These are phyloP conservation scores for Schizopygopsis malacanthus DNA, from an alignment of 2,797 vertebrate species.

Conservation along the genomic window DNA sequence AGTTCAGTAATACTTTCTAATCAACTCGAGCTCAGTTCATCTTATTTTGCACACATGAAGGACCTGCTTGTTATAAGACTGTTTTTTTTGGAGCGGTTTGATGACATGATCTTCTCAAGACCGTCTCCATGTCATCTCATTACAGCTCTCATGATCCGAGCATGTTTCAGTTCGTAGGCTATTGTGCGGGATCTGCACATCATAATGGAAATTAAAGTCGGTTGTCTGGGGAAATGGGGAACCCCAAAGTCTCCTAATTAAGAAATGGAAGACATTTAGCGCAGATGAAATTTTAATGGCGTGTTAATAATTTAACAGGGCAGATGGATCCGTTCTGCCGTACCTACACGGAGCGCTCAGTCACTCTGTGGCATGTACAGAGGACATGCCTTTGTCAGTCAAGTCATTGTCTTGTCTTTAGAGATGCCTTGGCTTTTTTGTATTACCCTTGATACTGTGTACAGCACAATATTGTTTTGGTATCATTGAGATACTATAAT, in stretches of 20 bases:
- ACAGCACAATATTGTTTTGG: not conserved
- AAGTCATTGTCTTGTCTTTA: constrained; percentile 20
- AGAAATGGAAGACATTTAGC: constrained; percentile 85
- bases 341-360: constrained; percentile 49
- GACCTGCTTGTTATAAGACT: not conserved
- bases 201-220: constrained; percentile 66
- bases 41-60: not conserved
- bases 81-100: not conserved
- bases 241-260: constrained; percentile 82
- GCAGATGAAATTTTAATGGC: constrained; percentile 84
- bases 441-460: constrained; percentile 1
- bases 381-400: constrained; percentile 37
- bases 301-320: constrained; percentile 87
- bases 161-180: constrained; percentile 36
- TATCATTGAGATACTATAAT: not conserved
- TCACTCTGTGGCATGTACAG: constrained; percentile 63
- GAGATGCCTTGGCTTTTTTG: constrained; percentile 8
- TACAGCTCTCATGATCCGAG: constrained; percentile 30
- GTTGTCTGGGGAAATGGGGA: constrained; percentile 67
- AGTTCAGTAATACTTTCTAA: not conserved
- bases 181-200: constrained; percentile 46
- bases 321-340: constrained; percentile 78
- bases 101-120: constrained; percentile 27
- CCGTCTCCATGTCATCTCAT: constrained; percentile 19
- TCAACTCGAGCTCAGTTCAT: not conserved